These are phyloP conservation scores for Limenitis camilla DNA, from an alignment of 2,888 invertebrate genomes.

Conservation along the genomic window DNA sequence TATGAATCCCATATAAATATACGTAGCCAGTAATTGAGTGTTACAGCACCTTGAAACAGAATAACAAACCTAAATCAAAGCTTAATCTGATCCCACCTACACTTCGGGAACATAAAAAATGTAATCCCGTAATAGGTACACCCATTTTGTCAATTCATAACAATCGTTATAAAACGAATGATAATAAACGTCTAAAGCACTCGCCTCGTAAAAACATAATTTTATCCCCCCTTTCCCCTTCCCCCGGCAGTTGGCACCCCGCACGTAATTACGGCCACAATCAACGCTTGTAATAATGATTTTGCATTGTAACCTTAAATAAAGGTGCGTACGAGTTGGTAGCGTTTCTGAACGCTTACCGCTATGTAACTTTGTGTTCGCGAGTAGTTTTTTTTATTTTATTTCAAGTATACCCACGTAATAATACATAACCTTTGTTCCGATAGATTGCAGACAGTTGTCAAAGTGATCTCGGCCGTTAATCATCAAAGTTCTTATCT, in stretches of 20 bases:
- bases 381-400: no score
- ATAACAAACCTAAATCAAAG: background rate
- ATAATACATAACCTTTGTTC: no score
- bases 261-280: slow-evolving; percentile 32
- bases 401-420: no score
- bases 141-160: slow-evolving; percentile 26
- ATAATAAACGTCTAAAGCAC: slow-evolving; percentile 33
- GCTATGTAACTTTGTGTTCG: no score
- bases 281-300: slow-evolving; percentile 33
- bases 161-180: slow-evolving; percentile 27
- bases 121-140: slow-evolving; percentile 21
- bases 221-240: slow-evolving; percentile 19
- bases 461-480: no score
- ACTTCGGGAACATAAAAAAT: slow-evolving; percentile 15
- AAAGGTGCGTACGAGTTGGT: slow-evolving; percentile 5
- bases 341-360: slow-evolving; percentile 5
- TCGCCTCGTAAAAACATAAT: slow-evolving; percentile 37
- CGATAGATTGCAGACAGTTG: no score
- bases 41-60: background rate
- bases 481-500: no score
- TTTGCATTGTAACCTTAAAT: slow-evolving; percentile 25
- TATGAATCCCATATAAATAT: no score
- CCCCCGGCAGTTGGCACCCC: slow-evolving; percentile 14
- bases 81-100: background rate
- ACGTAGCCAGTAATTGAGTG: no score